A percentile compares a stretch with the other conserved stretches of the same genome.
phyloP scores from a whole-genome alignment of 2,888 invertebrate genomes.

The Labia minor region DNA sequence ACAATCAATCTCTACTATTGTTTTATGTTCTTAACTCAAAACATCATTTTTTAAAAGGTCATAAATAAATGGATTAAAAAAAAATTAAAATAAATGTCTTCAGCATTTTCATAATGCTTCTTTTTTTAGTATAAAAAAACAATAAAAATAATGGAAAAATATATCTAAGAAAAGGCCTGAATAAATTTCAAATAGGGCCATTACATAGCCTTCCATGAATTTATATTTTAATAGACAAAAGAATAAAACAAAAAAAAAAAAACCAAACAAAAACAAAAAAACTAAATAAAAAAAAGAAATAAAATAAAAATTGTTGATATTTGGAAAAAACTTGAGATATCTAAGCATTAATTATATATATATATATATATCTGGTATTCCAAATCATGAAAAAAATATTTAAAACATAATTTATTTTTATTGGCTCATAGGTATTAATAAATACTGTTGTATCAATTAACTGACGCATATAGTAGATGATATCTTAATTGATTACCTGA shows the following conservation, averaged over 20 bases:
- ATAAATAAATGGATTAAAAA: neutral
- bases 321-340: neutral
- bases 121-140: neutral
- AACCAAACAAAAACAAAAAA: neutral
- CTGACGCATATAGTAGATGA: too few relatives aligned
- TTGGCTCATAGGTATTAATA: too few relatives aligned
- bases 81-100: neutral
- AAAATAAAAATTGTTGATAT: neutral
- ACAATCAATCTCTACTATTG: neutral
- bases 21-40: neutral
- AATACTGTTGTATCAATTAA: too few relatives aligned
- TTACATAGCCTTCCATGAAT: neutral
- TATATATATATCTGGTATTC: too few relatives aligned
- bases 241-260: neutral
- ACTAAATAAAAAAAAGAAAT: neutral
- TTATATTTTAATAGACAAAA: constrained; percentile 7
- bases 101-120: neutral
- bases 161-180: neutral
- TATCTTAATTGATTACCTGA: too few relatives aligned
- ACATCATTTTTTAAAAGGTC: neutral
- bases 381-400: too few relatives aligned
- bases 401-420: too few relatives aligned
- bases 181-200: neutral
- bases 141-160: neutral
- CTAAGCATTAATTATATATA: too few relatives aligned